A percentile compares a stretch with the other conserved stretches of the same genome.
Conservation (phyloP, 2,113 vertebrate species). For the Lampris incognitus region DNA sequence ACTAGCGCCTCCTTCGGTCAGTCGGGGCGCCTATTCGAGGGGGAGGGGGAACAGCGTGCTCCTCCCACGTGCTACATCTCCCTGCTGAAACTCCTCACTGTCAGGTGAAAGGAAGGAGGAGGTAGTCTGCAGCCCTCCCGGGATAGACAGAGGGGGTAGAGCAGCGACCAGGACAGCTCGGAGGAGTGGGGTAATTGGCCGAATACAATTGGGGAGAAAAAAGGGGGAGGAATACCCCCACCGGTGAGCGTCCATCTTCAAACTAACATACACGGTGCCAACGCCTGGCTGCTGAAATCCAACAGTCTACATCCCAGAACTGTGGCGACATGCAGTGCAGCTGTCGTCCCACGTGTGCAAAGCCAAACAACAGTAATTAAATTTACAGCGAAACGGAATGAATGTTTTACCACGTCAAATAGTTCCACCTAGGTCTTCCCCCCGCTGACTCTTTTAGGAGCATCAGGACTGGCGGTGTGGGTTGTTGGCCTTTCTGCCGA, state of each 20-base stretch:
- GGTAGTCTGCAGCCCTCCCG: too few species aligned
- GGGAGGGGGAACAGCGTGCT: too few species aligned
- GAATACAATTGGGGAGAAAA: too few species aligned
- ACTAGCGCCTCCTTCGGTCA: too few species aligned
- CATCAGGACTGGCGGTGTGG: slow-evolving; percentile 3
- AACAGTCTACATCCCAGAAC: slow-evolving; percentile 30
- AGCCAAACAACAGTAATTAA: slow-evolving; percentile 77
- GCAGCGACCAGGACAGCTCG: too few species aligned
- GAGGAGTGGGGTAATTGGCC: too few species aligned
- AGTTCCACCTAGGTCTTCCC: slow-evolving; percentile 57
- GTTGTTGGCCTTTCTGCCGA: slow-evolving; percentile 25
- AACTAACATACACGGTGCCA: background rate
- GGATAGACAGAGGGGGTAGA: too few species aligned
- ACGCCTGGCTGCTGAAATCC: slow-evolving; percentile 18
- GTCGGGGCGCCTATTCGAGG: too few species aligned
- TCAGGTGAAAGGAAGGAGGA: too few species aligned
- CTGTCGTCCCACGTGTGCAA: slow-evolving; percentile 59
- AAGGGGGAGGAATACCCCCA: too few species aligned
- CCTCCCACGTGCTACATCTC: too few species aligned
- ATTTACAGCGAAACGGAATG: slow-evolving; percentile 36
- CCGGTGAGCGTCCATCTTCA: slow-evolving; percentile 6
- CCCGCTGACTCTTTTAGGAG: slow-evolving; percentile 40
- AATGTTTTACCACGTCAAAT: slow-evolving; percentile 43
- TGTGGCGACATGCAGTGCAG: slow-evolving; percentile 54
- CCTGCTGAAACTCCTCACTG: too few species aligned